A percentile compares a stretch with the other conserved stretches of the same genome.
Evolutionary conservation across 2,797 vertebrate genomes (phyloP).

Genomic region (Periophthalmus magnuspinnatus): DNA sequence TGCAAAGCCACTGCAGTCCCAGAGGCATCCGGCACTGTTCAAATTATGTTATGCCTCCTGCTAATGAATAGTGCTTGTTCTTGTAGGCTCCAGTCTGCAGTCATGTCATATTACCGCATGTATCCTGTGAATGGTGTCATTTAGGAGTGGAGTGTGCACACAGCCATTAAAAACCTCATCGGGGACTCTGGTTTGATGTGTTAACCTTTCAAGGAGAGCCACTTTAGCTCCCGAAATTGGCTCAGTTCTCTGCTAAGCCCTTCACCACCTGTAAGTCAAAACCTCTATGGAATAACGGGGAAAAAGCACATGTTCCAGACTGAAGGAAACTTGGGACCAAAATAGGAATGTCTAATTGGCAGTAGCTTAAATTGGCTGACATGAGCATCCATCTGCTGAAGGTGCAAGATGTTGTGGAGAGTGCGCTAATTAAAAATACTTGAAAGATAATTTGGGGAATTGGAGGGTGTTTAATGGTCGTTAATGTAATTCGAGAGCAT

Average conservation of each 20-base stretch:
- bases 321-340: constrained; percentile 52
- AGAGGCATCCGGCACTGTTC: constrained; percentile 34
- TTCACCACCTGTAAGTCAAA: constrained; percentile 58
- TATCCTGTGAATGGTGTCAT: constrained; percentile 33
- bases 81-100: constrained; percentile 15
- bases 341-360: constrained; percentile 73
- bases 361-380: constrained; percentile 73
- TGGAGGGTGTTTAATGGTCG: constrained; percentile 72
- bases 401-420: constrained; percentile 61
- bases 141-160: constrained; percentile 25
- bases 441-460: constrained; percentile 74
- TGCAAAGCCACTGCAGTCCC: constrained; percentile 48
- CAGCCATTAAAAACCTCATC: constrained; percentile 48
- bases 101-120: constrained; percentile 25
- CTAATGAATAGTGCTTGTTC: constrained; percentile 43
- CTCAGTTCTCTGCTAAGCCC: constrained; percentile 48
- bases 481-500: constrained; percentile 64
- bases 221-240: constrained; percentile 51
- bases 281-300: constrained; percentile 35
- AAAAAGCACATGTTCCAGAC: constrained; percentile 16
- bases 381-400: constrained; percentile 72
- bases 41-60: constrained; percentile 22
- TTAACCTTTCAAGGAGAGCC: constrained; percentile 67
- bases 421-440: constrained; percentile 77
- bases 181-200: constrained; percentile 60